Percentiles rank a stretch among this genome's conserved stretches.
Conservation (phyloP, 2,113 vertebrate genomes). For the Patagioenas fasciata region DNA sequence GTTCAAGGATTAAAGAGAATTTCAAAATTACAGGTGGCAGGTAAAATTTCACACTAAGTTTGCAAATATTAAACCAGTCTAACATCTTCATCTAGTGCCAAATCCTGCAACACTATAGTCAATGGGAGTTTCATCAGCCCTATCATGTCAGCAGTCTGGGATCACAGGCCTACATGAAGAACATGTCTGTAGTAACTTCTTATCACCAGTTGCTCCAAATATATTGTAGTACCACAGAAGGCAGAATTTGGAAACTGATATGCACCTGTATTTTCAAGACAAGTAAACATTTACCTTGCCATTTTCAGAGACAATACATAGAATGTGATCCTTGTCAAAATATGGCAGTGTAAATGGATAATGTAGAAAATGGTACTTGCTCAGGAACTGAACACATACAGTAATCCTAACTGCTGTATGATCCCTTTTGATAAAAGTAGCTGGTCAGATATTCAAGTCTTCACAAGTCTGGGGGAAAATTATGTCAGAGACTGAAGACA, state of each 20-base stretch:
- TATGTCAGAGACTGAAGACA: background rate
- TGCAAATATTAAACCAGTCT: background rate
- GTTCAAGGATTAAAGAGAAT: background rate
- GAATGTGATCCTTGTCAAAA: background rate
- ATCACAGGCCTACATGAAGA: background rate
- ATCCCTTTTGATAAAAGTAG: background rate
- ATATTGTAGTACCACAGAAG: background rate
- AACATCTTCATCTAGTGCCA: background rate
- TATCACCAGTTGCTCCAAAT: background rate
- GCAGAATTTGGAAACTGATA: background rate
- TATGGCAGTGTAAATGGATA: background rate
- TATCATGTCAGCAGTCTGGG: background rate
- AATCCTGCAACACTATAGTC: background rate
- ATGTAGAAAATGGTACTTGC: background rate
- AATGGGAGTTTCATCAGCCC: background rate
- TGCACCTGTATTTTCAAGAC: rapidly evolving
- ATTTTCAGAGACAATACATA: background rate
- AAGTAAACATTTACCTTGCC: background rate
- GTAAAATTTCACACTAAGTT: background rate
- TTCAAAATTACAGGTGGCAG: background rate
- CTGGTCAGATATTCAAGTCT: background rate
- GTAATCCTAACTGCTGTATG: background rate
- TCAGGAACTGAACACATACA: background rate
- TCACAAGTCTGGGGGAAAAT: background rate
- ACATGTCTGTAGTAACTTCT: background rate